Evolutionary conservation across 2,797 vertebrate species (phyloP), one percentile per base, ranked within the genome.

Genomic region (Distichodus sexfasciatus): DNA sequence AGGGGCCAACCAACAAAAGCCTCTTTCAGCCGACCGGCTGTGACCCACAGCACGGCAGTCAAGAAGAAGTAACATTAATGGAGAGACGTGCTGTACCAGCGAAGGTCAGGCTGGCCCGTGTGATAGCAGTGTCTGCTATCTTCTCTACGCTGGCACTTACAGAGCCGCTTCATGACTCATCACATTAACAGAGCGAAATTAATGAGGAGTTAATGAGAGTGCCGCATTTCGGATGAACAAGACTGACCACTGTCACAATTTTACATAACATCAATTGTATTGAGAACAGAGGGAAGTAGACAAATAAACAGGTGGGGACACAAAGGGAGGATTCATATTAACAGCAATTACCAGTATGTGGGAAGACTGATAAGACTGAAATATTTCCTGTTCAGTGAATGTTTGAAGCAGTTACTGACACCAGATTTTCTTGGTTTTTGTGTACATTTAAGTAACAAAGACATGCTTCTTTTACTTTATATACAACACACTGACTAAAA

Each of bases 1-100:
- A 21, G 11, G 38, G 67, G 53, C 72, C 67, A 61, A 47, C 4
- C 11, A 72, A 88, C 87, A 89, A 86, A 82, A 84, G 61, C 59
- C 7, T 41, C 21, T 60, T 41, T 84, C 54, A 86, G 78, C 89
- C 72, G 61, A 26, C 66, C 51, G n/a, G 29, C 35, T 75, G 53
- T 50, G 61, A 54, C 72, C 57, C 60, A 51, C 69, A 55, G 35
- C 28, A 59, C 47, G 35, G 36, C 12, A 23, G 15, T 29, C 15
- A 33, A 24, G 54, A 21, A 62, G 31, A 40, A 55, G 24, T n/a
- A 12, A 21, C 68, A 24, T 73, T 48, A 64, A 48, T 23, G 33
- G 33, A 28, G 4, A 24, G 44, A 54, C 33, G 46, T 12, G 33
- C 17, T 66, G 40, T 66, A 26, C 50, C 29, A 61, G 40, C 31